These are phyloP conservation scores for Actinernus sp. DNA, from an alignment of 92 coral and sea anemone species.

Conservation along the genomic window DNA sequence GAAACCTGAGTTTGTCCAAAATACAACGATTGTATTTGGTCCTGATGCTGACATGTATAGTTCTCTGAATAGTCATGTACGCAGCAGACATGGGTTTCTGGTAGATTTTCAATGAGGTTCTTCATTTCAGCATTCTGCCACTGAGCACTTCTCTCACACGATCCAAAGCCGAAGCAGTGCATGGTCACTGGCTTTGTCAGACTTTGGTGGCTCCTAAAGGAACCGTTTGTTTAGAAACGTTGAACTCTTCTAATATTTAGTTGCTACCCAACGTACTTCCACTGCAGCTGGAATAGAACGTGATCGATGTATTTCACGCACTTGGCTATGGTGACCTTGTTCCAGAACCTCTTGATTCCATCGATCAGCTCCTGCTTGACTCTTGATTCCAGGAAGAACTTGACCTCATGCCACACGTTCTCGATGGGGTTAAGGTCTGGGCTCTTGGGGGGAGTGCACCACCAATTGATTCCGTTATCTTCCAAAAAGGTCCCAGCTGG, in stretches of 20 bases:
- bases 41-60: constrained; percentile 24
- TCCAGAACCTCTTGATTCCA: constrained; percentile 45
- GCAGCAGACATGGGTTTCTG: constrained; percentile 7
- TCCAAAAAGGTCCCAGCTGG: constrained; percentile 28
- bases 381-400: constrained; percentile 16
- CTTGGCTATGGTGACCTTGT: constrained; percentile 16
- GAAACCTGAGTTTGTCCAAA: constrained; percentile 44
- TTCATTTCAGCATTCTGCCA: no score
- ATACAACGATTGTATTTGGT: constrained; percentile 33
- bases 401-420: constrained; percentile 54
- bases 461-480: constrained; percentile 38
- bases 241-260: constrained; percentile 26
- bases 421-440: constrained; percentile 62
- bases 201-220: no score
- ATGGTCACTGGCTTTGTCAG: no score
- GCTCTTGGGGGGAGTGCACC: constrained; percentile 60
- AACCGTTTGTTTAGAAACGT: no score
- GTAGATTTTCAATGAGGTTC: no score
- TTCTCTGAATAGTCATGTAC: constrained; percentile 46
- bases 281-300: constrained; percentile 44
- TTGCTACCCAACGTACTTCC: constrained; percentile 30
- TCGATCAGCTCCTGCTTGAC: constrained; percentile 46
- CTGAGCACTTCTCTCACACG: no score
- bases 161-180: no score
- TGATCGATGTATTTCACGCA: constrained; percentile 38